Evolutionary conservation across 2,113 vertebrate species (phyloP).

Genomic region (Vidua chalybeata): DNA sequence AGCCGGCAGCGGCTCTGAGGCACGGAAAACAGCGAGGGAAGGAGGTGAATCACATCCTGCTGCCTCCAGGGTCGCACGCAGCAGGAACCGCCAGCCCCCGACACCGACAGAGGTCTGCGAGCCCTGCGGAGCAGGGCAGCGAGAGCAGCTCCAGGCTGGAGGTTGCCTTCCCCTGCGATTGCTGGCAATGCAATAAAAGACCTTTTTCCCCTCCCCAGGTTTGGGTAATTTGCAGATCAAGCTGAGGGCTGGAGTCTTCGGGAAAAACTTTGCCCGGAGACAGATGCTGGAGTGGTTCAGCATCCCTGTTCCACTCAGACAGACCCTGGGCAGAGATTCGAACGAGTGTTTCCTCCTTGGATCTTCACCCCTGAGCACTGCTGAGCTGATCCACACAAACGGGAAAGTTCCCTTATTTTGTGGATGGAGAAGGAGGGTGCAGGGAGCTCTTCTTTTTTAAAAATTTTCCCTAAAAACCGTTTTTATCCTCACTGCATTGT

Average conservation of each 20-base stretch:
- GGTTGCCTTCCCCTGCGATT: accelerated
- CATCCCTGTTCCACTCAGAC: not conserved
- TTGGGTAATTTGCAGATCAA: not conserved
- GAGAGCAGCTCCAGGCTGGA: not conserved
- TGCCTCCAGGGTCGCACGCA: not conserved
- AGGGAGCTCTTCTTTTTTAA: not conserved
- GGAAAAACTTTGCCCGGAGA: not conserved
- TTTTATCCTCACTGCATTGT: not conserved
- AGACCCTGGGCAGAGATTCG: not conserved
- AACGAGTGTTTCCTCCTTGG: accelerated
- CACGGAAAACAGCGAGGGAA: not conserved
- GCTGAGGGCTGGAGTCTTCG: not conserved
- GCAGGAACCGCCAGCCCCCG: not conserved
- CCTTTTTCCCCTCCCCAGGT: accelerated
- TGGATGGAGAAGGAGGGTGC: not conserved
- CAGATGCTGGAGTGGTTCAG: not conserved
- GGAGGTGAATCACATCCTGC: not conserved
- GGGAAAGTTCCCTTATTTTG: not conserved
- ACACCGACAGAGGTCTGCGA: accelerated
- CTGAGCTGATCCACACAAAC: not conserved
- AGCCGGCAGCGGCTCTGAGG: not conserved
- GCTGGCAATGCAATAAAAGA: not conserved
- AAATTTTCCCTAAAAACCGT: not conserved
- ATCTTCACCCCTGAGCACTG: not conserved
- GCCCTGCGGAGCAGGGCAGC: not conserved